Base-by-base conservation (phyloP, 2,888 invertebrate species). In the Phoronis australis region DNA sequence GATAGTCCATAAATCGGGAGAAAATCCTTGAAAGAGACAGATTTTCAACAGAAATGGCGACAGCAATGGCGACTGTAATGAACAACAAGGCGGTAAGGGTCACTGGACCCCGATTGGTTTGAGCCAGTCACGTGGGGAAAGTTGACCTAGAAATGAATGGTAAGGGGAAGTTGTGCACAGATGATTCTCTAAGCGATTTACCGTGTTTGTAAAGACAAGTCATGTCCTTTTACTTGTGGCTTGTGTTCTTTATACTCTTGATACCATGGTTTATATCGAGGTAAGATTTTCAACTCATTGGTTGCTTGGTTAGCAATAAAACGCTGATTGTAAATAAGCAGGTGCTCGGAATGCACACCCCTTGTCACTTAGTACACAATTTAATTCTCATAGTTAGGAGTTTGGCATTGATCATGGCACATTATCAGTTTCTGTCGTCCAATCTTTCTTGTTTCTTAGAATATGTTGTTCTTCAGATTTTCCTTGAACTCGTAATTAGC, bases 41-140 rank as follows among this genome's bases (percentile, higher is more conserved):
- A 61, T 62, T 63, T 66, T 68, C 67, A 64, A 65, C 57, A 58
- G 52, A 66, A 65, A 86, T 85, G 87, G 88, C 87, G 87, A 87
- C 86, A 84, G 86, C 85, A 88, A 89, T 89, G 88, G 89, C 88
- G 88, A 87, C 86, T 73, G 82, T 83, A 57, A 59, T 63, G 84
- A 73, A 72, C 73, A 75, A 75, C 75, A 75, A 76, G 73, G 74
- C 74, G 75, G 72, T 73, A 69, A 73, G 71, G 69, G 59, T 63
- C 31, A 62, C 55, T 59, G 43, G 57, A 47, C 47, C 57, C 47
- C 61, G 67, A 72, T 72, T 72, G 71, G 73, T 61, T 59, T 54
- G 61, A 51, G 57, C 54, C 53, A 54, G 65, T 69, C 71, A 70
- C 67, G 66, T 71, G 68, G 46, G 47, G 47, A 46, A 55, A 44